Evolutionary conservation across 2,888 invertebrate genomes (phyloP), one percentile per base, ranked within the genome.

Genomic region (Microchrysa polita): DNA sequence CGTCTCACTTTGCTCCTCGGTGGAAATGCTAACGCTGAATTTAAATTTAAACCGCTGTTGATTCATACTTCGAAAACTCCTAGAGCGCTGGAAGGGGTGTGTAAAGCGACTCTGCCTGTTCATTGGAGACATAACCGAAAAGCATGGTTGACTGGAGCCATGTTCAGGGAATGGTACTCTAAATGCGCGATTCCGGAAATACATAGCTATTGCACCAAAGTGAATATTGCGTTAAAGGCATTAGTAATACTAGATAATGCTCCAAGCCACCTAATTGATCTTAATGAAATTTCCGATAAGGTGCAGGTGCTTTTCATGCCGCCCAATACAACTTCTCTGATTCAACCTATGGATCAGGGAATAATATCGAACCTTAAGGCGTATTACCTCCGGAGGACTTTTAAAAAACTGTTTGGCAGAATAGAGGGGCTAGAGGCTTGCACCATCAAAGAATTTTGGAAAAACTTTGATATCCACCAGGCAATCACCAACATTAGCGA

Each of bases 51-150:
- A 78, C 81, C 82, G 48, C 76, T 82, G 53, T 77, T 82, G 12
- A 77, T 82, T 67, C 79, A 83, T 76, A 77, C 76, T 12, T 79
- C 79, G 9, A 79, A 79, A 77, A 82, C 80, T 78, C 82, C 81
- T 61, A 78, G 78, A 74, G 78, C 79, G 72, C 59, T 82, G 53
- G 81, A 81, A 77, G 77, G 79, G 79, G 80, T 73, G 79, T 76
- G 75, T 60, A 82, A 82, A 76, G 73, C 77, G 52, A 69, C 77
- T 69, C 77, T 82, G 57, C 27, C 27, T 34, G 27, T 34, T 34
- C 27, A 34, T 34, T 34, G 27, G 27, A 34, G 7, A 34, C 2
- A 7, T 34, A 34, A 34, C 27, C 27, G 27, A 7, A 34, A 34
- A 34, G 27, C 27, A 34, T 34, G 27, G 27, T 5, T 34, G 27